Evolutionary conservation across 2,113 vertebrate species (phyloP), one percentile per base, ranked within the genome.

Genomic region (Gallinago jamesoni): DNA sequence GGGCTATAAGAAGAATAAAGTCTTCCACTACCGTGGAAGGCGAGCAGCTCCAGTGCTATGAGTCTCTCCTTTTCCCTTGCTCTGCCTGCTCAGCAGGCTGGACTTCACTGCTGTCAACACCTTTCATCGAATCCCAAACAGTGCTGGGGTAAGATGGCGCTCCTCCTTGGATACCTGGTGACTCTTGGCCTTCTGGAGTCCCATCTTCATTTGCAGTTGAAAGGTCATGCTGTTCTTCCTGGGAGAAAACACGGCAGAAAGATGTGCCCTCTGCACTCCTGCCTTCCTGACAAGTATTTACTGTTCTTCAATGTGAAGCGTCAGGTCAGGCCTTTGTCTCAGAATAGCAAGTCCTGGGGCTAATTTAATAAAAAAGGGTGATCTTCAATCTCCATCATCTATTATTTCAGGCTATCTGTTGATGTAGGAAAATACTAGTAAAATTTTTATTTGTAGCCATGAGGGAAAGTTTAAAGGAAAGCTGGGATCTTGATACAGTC

Each of bases 361-460:
- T 91, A 87, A 93, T 90, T 94, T 90, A 93, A 94, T 96, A 95
- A 96, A 94, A 87, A 24, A 67, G 21, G 14, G 10, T 75, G 66
- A 90, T 88, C 82, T 92, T 97, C 92, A 77, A 68, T 86, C 52
- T 92, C 62, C 24, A 43, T 64, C 69, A 28, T 75, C 39, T 87
- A 76, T 73, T 91, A 76, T 93, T 93, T 93, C 88, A 91, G 96
- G 89, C 90, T 96, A 62, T 95, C 56, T 69, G 77, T 84, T 95
- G 86, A 94, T 72, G 50, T 69, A 95, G 86, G 80, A 93, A 95
- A 89, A 94, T 93, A 88, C 57, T 81, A 93, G 92, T 89, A 91
- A 82, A 91, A 66, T 92, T 93, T 90, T 96, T 92, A 94, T 95
- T 89, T 79, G 48, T 87, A 92, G 92, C 94, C 73, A 87, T 31